phyloP scores from a whole-genome alignment of 2,888 invertebrate species.

The Zygothrica quintamaculata region DNA sequence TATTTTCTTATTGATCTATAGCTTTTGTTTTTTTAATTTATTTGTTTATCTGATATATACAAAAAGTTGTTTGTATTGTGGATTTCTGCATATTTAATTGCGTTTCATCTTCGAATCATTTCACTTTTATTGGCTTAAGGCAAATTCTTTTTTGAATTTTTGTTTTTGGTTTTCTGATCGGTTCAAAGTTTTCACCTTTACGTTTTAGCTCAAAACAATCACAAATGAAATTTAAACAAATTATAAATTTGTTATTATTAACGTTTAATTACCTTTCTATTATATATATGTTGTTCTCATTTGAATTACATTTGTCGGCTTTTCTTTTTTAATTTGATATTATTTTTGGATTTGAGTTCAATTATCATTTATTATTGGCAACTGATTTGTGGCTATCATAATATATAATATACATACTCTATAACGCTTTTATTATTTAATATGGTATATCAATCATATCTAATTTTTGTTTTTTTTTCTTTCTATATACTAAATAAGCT shows the following conservation, averaged over 20 bases:
- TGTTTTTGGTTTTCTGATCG: conserved; percentile 5
- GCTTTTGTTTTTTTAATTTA: no score
- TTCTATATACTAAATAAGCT: conserved; percentile 11
- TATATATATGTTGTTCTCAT: no score
- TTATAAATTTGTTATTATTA: conserved; percentile 12
- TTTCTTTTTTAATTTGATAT: no score
- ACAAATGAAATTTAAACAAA: conserved; percentile 11
- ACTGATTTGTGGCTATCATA: conserved; percentile 20
- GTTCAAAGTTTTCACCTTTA: conserved; percentile 17
- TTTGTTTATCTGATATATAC: no score
- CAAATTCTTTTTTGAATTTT: no score
- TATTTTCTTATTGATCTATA: no score
- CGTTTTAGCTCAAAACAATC: conserved; percentile 1
- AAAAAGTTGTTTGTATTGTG: no score
- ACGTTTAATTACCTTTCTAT: conserved; percentile 17
- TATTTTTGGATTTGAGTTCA: no score
- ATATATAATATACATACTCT: no score
- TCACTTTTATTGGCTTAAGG: no score
- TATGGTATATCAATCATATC: conserved; percentile 32
- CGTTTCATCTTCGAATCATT: not conserved
- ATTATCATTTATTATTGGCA: not conserved
- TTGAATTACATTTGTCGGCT: no score
- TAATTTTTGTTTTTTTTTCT: conserved; percentile 4
- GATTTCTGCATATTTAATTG: no score
- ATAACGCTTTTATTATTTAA: not conserved